Conservation (phyloP, 2,113 vertebrate species). For the Leucosticte australis region DNA sequence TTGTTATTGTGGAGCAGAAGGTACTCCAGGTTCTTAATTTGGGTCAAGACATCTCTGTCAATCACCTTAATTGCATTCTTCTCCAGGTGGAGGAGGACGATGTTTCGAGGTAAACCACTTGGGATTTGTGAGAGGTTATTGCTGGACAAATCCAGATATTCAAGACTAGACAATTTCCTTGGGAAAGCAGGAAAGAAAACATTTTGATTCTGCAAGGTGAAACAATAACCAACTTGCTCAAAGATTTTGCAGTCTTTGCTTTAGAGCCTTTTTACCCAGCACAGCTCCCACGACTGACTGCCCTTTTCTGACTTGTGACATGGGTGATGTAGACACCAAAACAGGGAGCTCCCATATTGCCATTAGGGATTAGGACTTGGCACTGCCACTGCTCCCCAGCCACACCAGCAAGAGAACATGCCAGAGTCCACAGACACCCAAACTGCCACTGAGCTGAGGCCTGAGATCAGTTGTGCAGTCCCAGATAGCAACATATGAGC, state of each 20-base stretch:
- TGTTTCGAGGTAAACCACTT: constrained; percentile 86
- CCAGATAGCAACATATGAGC: neutral
- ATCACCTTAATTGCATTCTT: constrained; percentile 90
- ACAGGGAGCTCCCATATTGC: neutral
- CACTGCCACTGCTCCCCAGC: neutral
- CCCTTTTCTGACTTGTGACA: neutral
- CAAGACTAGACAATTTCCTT: constrained; percentile 90
- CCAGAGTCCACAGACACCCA: neutral
- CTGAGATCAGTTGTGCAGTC: neutral
- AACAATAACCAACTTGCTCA: neutral
- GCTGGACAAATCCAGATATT: constrained; percentile 95
- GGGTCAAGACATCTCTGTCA: constrained; percentile 80
- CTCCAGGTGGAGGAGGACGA: constrained; percentile 93
- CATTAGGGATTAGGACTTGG: neutral
- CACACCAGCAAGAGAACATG: neutral
- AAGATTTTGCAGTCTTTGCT: neutral
- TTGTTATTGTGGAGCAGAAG: constrained; percentile 95
- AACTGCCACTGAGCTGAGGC: neutral
- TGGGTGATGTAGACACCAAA: neutral
- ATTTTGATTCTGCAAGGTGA: neutral
- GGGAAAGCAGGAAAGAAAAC: constrained; percentile 39
- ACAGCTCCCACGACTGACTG: neutral
- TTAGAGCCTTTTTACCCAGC: neutral
- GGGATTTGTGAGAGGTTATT: constrained; percentile 93
- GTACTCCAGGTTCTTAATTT: constrained; percentile 91